A percentile compares a stretch with the other conserved stretches of the same genome.
Evolutionary conservation across 2,113 vertebrate species (phyloP).

Genomic region (Glaucomys volans): DNA sequence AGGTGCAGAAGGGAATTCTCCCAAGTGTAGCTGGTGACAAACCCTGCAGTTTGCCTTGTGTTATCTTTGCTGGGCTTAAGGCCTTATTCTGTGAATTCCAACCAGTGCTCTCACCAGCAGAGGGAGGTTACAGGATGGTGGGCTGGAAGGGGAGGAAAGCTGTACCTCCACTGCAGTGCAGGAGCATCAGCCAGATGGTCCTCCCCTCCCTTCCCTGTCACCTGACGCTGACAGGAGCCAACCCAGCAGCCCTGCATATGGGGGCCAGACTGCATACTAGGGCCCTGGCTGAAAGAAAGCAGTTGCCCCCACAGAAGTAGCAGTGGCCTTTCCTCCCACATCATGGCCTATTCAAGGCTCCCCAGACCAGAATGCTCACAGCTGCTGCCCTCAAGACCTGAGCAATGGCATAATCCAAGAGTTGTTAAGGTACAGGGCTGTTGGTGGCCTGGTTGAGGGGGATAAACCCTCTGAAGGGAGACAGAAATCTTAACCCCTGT

Average conservation of each 20-base stretch:
- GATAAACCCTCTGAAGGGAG: neutral
- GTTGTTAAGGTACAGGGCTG: neutral
- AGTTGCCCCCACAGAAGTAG: neutral
- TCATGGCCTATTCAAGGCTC: neutral
- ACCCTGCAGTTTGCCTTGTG: neutral
- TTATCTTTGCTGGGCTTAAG: neutral
- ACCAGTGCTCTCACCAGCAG: neutral
- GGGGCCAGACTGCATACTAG: neutral
- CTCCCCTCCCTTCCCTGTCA: neutral
- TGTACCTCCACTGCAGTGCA: neutral
- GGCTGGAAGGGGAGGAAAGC: neutral
- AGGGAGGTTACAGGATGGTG: neutral
- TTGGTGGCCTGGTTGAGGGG: neutral
- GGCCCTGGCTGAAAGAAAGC: neutral
- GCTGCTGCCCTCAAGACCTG: too few species aligned
- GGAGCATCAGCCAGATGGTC: too few species aligned
- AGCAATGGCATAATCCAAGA: neutral
- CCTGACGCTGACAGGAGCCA: too few species aligned
- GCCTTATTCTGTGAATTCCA: neutral
- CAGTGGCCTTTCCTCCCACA: neutral
- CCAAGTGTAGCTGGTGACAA: rapidly evolving
- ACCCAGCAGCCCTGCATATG: neutral
- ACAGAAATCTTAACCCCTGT: neutral
- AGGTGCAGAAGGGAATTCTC: neutral
- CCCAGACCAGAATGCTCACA: neutral